Percentiles rank a stretch among this genome's conserved stretches.
phyloP scores from a whole-genome alignment of 2,888 invertebrate species.

The Clivina fossor region DNA sequence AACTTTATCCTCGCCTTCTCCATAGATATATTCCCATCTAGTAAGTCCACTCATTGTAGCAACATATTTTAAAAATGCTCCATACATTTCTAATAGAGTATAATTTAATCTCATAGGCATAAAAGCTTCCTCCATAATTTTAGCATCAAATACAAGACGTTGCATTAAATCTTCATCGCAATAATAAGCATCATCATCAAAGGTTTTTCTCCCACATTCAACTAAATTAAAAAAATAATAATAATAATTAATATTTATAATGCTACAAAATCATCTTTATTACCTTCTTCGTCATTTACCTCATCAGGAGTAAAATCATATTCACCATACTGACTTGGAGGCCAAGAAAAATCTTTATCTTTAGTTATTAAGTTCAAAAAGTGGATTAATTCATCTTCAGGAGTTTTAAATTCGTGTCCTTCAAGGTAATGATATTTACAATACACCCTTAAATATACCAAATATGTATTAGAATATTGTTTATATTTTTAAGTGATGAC shows the following conservation, averaged over 20 bases:
- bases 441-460: conserved; percentile 70
- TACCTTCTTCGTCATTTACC: conserved; percentile 44
- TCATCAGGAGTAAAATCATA: conserved; percentile 46
- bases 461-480: too few relatives aligned
- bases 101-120: conserved; percentile 57
- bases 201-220: conserved; percentile 65
- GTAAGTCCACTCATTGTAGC: conserved; percentile 89
- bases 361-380: conserved; percentile 70
- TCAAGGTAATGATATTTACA: conserved; percentile 84
- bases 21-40: conserved; percentile 77
- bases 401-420: conserved; percentile 71
- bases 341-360: conserved; percentile 62
- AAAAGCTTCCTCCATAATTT: conserved; percentile 62
- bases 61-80: conserved; percentile 77
- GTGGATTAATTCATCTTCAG: conserved; percentile 73
- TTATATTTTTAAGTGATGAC: too few relatives aligned
- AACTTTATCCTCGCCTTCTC: conserved; percentile 56
- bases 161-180: conserved; percentile 84
- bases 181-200: conserved; percentile 73
- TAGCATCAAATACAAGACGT: conserved; percentile 84
- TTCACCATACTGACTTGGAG: conserved; percentile 43
- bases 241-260: not conserved
- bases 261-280: conserved; percentile 5
- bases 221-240: conserved; percentile 52
- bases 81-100: conserved; percentile 60